Conservation (phyloP, 2,888 invertebrate species). For the Callimorpha dominula region DNA sequence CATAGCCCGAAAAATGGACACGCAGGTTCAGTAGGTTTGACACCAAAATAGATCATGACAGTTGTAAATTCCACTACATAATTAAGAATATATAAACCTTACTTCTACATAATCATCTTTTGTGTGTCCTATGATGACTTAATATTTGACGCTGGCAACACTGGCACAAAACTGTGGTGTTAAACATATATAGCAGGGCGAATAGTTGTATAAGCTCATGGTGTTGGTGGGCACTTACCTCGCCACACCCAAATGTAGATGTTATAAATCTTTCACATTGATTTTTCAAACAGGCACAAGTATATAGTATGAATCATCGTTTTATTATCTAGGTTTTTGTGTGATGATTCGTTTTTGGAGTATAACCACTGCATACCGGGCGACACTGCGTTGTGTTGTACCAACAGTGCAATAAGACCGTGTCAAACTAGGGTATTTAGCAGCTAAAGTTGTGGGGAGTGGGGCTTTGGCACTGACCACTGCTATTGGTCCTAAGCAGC, state of each 20-base stretch:
- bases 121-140: no score
- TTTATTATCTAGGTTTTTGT: slow-evolving; percentile 13
- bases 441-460: slow-evolving; percentile 35
- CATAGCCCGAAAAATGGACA: not conserved
- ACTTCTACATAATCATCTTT: not conserved
- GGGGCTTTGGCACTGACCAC: slow-evolving; percentile 17
- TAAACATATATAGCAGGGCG: not conserved
- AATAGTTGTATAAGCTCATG: not conserved
- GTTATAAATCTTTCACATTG: not conserved
- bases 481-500: not conserved
- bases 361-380: slow-evolving; percentile 24
- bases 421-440: slow-evolving; percentile 74
- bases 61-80: not conserved
- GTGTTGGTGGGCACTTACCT: not conserved
- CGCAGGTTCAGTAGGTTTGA: not conserved
- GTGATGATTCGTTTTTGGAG: slow-evolving; percentile 41
- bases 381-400: slow-evolving; percentile 37
- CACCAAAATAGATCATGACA: not conserved
- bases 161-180: not conserved
- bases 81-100: not conserved
- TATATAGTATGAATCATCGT: not conserved
- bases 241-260: no score
- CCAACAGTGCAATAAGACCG: slow-evolving; percentile 59
- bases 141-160: not conserved
- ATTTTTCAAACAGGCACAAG: not conserved